Conservation (phyloP, 2,797 vertebrate genomes). For the Siniperca scherzeri region DNA sequence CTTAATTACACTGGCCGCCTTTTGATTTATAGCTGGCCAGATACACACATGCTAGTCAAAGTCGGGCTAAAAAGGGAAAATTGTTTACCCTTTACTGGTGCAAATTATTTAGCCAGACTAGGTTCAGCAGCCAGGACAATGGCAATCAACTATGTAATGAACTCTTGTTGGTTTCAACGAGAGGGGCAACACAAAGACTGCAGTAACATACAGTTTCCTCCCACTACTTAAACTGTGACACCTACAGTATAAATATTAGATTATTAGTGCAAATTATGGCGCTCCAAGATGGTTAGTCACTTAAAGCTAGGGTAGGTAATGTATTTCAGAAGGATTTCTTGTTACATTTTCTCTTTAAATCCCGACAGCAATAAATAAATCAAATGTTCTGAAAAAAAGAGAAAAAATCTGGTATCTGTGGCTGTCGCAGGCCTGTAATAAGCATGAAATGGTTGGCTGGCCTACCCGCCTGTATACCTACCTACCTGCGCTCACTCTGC, state of each 20-base stretch:
- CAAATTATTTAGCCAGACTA: constrained; percentile 65
- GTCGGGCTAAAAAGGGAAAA: constrained; percentile 64
- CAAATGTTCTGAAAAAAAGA: too few relatives aligned
- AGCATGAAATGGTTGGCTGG: too few relatives aligned
- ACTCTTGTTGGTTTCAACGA: constrained; percentile 33
- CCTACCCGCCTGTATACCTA: too few relatives aligned
- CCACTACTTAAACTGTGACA: constrained; percentile 6
- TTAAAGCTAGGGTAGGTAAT: not conserved
- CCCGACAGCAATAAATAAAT: too few relatives aligned
- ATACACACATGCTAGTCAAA: constrained; percentile 80
- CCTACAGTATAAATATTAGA: not conserved
- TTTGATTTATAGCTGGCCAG: constrained; percentile 88
- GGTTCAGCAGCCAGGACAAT: constrained; percentile 68
- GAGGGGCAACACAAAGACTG: constrained; percentile 4
- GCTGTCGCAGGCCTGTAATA: too few relatives aligned
- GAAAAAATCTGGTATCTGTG: too few relatives aligned
- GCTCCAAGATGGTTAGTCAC: not conserved
- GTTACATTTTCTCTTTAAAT: too few relatives aligned
- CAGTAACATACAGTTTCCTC: constrained; percentile 15
- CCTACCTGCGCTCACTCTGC: too few relatives aligned
- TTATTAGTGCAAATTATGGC: not conserved
- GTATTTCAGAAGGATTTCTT: too few relatives aligned
- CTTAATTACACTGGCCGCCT: constrained; percentile 87
- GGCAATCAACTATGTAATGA: constrained; percentile 57
- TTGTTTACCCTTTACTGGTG: constrained; percentile 59